phyloP scores from a whole-genome alignment of 2,797 vertebrate species.

The Diceros bicornis region DNA sequence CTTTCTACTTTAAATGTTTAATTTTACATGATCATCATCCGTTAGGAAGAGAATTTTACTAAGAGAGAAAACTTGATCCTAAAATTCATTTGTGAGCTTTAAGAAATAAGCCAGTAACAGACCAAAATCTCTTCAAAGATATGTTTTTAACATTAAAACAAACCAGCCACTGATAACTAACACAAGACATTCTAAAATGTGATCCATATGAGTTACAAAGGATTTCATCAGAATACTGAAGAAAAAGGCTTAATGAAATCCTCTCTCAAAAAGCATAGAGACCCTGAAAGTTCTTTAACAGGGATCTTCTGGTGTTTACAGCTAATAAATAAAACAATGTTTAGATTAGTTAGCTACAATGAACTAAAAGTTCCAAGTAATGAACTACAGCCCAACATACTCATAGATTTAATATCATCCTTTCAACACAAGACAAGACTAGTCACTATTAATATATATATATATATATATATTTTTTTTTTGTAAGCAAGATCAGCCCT shows the following conservation, averaged over 20 bases:
- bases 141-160: slow-evolving; percentile 45
- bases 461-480: no score
- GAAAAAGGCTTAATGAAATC: neutral
- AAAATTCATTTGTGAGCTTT: neutral
- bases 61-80: slow-evolving; percentile 2
- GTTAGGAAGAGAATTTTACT: slow-evolving; percentile 51
- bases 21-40: slow-evolving; percentile 18
- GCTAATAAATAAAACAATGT: neutral
- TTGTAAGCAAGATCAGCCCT: no score
- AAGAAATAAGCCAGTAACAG: neutral
- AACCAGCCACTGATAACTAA: slow-evolving; percentile 1
- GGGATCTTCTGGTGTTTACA: neutral
- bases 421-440: slow-evolving; percentile 42
- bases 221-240: neutral
- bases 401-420: neutral
- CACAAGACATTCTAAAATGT: neutral
- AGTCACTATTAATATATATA: neutral
- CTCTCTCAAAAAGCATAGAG: slow-evolving; percentile 16
- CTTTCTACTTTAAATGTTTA: slow-evolving; percentile 42
- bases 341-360: slow-evolving; percentile 13
- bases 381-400: neutral
- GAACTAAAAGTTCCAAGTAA: slow-evolving; percentile 22
- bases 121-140: neutral
- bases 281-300: neutral
- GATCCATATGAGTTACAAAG: neutral